Evolutionary conservation across 1,140 invertebrate species (phyloP), one percentile per base, ranked within the genome.

Genomic region (Formica selysi): DNA sequence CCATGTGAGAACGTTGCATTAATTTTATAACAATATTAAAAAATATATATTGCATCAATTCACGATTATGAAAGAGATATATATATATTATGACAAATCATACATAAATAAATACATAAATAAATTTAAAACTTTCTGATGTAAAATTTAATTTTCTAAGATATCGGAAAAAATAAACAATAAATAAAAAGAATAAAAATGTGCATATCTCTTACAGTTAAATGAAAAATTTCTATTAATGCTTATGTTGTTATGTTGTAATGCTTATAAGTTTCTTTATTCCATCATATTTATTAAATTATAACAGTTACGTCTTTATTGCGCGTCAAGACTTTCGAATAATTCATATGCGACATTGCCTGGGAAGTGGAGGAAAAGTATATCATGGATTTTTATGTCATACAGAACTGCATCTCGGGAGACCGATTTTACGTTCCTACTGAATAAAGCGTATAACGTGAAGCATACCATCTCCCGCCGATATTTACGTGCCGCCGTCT

Each of bases 401-500:
- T 71, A n/a, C 44, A 68, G 64, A 54, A 59, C 79, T 59, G 26
- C 48, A 38, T 71, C 54, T 44, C 79, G n/a, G 8, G 54, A 73
- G 79, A 73, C 36, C 81, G 59, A 76, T 76, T 85, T 85, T 85
- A 85, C 51, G 73, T 85, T 85, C 32, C 44, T 51, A 36, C 59
- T 61, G 73, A 76, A 78, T 76, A 85, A 85, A 64, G 32, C 71
- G 44, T 44, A 57, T 54, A 85, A 85, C 61, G 29, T 11, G 32
- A 51, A 36, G 65, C 51, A 62, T 51, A 85, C 59, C 65, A 62
- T 48, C 73, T 76, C 32, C 54, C 48, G n/a, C 73, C 70, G 70
- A 85, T 85, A 76, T 85, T 78, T 85, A 85, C 81, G 79, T 62
- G 73, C 73, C 73, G 73, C 16, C 54, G 68, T 59, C 81, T 76